Evolutionary conservation across 1,140 invertebrate species (phyloP).

Genomic region (Whitmania pigra): DNA sequence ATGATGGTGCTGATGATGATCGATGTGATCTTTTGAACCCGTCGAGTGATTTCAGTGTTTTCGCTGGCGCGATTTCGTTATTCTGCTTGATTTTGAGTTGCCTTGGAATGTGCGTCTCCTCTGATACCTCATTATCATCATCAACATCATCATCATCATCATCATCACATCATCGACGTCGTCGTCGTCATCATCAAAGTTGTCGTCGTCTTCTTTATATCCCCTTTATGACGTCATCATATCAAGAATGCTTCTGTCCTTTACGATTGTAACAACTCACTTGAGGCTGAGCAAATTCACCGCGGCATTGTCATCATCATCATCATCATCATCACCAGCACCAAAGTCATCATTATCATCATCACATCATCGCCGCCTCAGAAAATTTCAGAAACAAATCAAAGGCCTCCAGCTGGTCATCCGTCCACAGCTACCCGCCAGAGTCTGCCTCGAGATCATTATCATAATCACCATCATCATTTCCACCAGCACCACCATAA

Average conservation of each 20-base stretch:
- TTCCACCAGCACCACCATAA: constrained; percentile 2
- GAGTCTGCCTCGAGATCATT: constrained; percentile 7
- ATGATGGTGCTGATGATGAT: no score
- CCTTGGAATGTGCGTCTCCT: no score
- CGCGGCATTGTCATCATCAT: constrained; percentile 7
- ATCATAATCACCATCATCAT: constrained; percentile 13
- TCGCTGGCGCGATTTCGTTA: background rate
- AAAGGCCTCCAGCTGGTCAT: no score
- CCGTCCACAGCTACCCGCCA: background rate
- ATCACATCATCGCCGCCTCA: constrained; percentile 14
- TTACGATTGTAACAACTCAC: background rate
- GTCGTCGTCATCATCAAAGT: constrained; percentile 15
- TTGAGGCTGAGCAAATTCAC: background rate
- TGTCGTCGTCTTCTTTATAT: constrained; percentile 9
- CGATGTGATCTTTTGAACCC: no score
- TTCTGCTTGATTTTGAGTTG: background rate
- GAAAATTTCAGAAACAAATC: no score
- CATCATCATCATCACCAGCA: constrained; percentile 15
- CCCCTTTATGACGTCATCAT: constrained; percentile 10
- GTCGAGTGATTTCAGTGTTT: background rate
- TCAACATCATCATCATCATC: constrained; percentile 19
- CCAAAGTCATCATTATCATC: constrained; percentile 14
- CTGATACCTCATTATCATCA: constrained; percentile 4
- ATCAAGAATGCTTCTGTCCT: background rate
- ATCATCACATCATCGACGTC: constrained; percentile 11